A percentile compares a stretch with the other conserved stretches of the same genome.
These are phyloP conservation scores for Erpobdella octoculata DNA, from an alignment of 2,888 invertebrate genomes.

Conservation along the genomic window DNA sequence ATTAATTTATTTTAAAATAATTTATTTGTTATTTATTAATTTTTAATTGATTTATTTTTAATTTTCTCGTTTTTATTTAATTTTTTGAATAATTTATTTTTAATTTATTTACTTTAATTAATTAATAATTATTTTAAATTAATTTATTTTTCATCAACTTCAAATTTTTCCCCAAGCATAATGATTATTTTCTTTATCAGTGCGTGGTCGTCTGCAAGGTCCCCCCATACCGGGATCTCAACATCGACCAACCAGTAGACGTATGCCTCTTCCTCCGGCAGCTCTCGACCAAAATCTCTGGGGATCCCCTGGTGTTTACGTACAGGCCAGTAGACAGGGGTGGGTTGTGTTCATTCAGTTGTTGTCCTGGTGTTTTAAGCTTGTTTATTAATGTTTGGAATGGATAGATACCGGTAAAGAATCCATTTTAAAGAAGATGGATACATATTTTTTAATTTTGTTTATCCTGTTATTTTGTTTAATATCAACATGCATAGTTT, in stretches of 20 bases:
- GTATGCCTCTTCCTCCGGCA: background rate
- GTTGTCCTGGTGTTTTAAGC: background rate
- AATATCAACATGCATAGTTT: too few relatives aligned
- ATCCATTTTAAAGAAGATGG: too few relatives aligned
- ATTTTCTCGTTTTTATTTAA: background rate
- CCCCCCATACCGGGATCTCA: background rate
- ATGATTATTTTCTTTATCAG: background rate
- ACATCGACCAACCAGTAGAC: background rate
- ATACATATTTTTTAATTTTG: too few relatives aligned
- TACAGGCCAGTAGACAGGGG: background rate
- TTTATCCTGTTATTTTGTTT: too few relatives aligned
- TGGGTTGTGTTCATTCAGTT: background rate
- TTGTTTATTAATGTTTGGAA: too few relatives aligned
- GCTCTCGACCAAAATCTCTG: background rate
- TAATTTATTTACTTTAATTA: background rate
- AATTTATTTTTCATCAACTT: background rate
- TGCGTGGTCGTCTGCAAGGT: conserved; percentile 5
- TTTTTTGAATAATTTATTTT: background rate
- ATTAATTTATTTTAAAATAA: too few relatives aligned
- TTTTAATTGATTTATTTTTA: too few relatives aligned
- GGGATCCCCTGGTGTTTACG: background rate
- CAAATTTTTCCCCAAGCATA: background rate
- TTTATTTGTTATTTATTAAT: too few relatives aligned
- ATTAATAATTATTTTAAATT: background rate
- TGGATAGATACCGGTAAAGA: too few relatives aligned